Conservation (phyloP, 2,113 vertebrate genomes). For the Dunckerocampus dactyliophorus region DNA sequence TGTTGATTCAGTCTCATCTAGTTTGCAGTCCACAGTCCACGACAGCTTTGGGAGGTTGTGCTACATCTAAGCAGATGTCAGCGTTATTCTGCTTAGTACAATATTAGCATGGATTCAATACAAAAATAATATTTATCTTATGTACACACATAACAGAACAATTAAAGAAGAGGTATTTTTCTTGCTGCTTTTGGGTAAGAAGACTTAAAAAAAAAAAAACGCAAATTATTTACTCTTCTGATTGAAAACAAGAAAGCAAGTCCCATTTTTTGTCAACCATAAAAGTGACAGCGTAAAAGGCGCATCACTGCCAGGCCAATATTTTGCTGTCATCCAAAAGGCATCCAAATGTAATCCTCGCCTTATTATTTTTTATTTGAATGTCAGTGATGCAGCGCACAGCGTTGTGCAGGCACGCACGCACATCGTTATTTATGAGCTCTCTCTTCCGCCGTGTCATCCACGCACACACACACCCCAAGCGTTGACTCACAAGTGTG, state of each 20-base stretch:
- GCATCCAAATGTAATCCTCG: slow-evolving; percentile 29
- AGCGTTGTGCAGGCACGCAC: not conserved
- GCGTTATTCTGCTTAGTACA: too few species aligned
- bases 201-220: too few species aligned
- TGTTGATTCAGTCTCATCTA: too few species aligned
- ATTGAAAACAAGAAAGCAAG: slow-evolving; percentile 21
- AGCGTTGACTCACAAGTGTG: slow-evolving; percentile 1
- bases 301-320: slow-evolving; percentile 40
- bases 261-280: slow-evolving; percentile 25
- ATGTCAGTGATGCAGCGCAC: slow-evolving; percentile 23
- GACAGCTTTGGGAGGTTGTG: too few species aligned
- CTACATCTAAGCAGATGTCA: too few species aligned
- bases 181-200: too few species aligned
- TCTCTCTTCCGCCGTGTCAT: slow-evolving; percentile 3
- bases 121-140: too few species aligned
- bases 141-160: too few species aligned
- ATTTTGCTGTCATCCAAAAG: slow-evolving; percentile 44
- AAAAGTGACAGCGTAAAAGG: slow-evolving; percentile 53
- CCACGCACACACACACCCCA: not conserved
- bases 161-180: too few species aligned
- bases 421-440: slow-evolving; percentile 32
- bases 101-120: too few species aligned
- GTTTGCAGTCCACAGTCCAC: too few species aligned
- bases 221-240: too few species aligned
- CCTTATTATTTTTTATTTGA: slow-evolving; percentile 33